Evolutionary conservation across 2,888 invertebrate genomes (phyloP).

Genomic region (Anoncus sp.): DNA sequence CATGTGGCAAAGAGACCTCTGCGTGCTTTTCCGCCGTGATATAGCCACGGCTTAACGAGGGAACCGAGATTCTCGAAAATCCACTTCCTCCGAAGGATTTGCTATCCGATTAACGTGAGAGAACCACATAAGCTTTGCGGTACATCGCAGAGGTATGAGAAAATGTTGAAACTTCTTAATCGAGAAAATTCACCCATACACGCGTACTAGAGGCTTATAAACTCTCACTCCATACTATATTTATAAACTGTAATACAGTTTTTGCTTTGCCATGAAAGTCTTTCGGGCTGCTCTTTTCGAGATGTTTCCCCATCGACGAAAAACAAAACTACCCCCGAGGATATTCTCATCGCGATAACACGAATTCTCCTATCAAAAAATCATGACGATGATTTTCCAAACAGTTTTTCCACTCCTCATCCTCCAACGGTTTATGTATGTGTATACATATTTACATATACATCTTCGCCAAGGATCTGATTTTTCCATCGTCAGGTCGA

Average conservation of each 20-base stretch:
- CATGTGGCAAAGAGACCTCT: slow-evolving; percentile 12
- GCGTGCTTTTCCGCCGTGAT: slow-evolving; percentile 5
- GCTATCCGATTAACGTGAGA: slow-evolving; percentile 48
- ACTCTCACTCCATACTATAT: slow-evolving; percentile 3
- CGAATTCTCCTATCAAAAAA: slow-evolving; percentile 4
- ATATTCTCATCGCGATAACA: neutral
- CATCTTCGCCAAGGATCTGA: neutral
- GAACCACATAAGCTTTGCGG: slow-evolving; percentile 27
- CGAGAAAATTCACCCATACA: slow-evolving; percentile 25
- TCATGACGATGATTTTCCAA: neutral
- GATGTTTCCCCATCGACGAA: slow-evolving; percentile 4
- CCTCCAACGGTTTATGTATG: too few species aligned
- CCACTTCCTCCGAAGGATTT: slow-evolving; percentile 39
- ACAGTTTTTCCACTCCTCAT: neutral
- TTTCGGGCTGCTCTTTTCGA: neutral
- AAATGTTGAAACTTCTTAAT: slow-evolving; percentile 48
- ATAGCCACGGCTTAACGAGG: slow-evolving; percentile 26
- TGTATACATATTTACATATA: neutral
- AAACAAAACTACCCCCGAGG: neutral
- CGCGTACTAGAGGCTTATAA: neutral
- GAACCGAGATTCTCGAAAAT: slow-evolving; percentile 51
- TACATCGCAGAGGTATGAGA: slow-evolving; percentile 6
- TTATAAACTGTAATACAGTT: slow-evolving; percentile 17
- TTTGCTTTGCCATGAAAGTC: neutral
- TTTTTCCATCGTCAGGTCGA: slow-evolving; percentile 21